A percentile compares a stretch with the other conserved stretches of the same genome.
These are phyloP conservation scores for Hypomesus transpacificus DNA, from an alignment of 2,113 vertebrate species.

Conservation along the genomic window DNA sequence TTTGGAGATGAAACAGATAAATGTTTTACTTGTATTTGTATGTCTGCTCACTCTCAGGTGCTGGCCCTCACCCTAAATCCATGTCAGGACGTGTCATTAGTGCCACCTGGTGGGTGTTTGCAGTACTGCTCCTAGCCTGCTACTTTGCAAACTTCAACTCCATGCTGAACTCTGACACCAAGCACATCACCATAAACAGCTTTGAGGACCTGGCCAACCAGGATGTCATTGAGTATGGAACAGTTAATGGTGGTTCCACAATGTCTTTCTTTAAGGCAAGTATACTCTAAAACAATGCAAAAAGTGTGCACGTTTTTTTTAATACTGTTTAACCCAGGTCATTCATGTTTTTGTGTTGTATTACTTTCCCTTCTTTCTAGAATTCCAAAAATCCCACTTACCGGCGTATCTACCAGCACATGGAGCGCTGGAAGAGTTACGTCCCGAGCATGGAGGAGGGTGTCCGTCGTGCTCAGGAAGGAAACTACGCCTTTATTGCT, in stretches of 20 bases:
- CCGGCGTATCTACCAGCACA: constrained; percentile 79
- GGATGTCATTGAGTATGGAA: constrained; percentile 79
- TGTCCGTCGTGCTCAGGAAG: constrained; percentile 68
- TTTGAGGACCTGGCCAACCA: constrained; percentile 88
- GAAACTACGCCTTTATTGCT: constrained; percentile 84
- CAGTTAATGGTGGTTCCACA: constrained; percentile 76
- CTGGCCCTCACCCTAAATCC: constrained; percentile 79
- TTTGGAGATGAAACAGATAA: no score
- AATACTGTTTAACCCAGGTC: no score
- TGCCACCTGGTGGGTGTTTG: constrained; percentile 87
- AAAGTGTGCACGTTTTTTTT: background rate
- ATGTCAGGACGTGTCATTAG: constrained; percentile 76
- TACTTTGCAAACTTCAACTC: constrained; percentile 78
- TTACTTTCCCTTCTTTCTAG: constrained; percentile 50
- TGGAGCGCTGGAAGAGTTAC: constrained; percentile 77
- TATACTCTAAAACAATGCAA: background rate
- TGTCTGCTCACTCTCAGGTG: constrained; percentile 61
- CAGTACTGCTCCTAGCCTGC: constrained; percentile 76
- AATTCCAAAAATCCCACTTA: constrained; percentile 75
- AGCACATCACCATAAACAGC: constrained; percentile 68
- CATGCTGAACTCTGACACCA: constrained; percentile 58
- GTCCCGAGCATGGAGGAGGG: constrained; percentile 75
- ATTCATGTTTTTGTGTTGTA: background rate
- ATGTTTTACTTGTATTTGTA: no score
- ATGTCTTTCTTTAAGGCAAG: constrained; percentile 80